Conservation (phyloP, 2,888 invertebrate species). For the Cataglyphis rosenhaueri region DNA sequence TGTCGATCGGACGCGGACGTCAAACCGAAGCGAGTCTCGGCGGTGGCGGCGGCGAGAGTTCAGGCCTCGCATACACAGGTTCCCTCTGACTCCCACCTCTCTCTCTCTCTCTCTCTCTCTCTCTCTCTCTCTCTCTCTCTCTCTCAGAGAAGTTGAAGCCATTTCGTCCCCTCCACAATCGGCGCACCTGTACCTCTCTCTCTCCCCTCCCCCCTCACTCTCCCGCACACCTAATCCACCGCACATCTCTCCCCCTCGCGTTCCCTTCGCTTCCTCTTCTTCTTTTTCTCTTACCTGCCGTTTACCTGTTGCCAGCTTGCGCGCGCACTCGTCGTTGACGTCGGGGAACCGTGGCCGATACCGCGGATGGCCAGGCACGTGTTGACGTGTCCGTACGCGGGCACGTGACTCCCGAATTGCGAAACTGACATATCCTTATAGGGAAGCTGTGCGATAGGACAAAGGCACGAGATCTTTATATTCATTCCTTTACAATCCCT, state of each 20-base stretch:
- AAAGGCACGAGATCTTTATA: too few relatives aligned
- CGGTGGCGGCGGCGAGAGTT: slow-evolving; percentile 59
- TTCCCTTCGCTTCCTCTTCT: slow-evolving; percentile 13
- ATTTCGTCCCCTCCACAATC: slow-evolving; percentile 64
- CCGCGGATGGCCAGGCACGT: slow-evolving; percentile 9
- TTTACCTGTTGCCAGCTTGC: slow-evolving; percentile 80
- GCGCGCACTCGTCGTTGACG: slow-evolving; percentile 61
- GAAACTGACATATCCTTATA: neutral
- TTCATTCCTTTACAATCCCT: neutral
- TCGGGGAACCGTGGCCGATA: neutral
- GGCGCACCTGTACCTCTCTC: slow-evolving; percentile 67
- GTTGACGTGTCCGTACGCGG: slow-evolving; percentile 24
- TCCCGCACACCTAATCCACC: slow-evolving; percentile 25
- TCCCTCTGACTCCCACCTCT: slow-evolving; percentile 75
- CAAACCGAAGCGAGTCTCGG: slow-evolving; percentile 57
- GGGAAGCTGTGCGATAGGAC: neutral
- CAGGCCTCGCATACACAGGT: slow-evolving; percentile 63
- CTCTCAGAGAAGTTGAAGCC: slow-evolving; percentile 66
- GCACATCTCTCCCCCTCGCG: slow-evolving; percentile 65
- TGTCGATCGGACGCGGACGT: slow-evolving; percentile 73
- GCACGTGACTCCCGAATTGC: slow-evolving; percentile 11
- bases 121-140: slow-evolving; percentile 17
- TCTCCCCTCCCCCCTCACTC: slow-evolving; percentile 48
- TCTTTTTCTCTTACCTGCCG: slow-evolving; percentile 34
- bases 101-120: slow-evolving; percentile 5